Base-by-base conservation (phyloP, 2,113 vertebrate species). In the Pampusana beccarii region DNA sequence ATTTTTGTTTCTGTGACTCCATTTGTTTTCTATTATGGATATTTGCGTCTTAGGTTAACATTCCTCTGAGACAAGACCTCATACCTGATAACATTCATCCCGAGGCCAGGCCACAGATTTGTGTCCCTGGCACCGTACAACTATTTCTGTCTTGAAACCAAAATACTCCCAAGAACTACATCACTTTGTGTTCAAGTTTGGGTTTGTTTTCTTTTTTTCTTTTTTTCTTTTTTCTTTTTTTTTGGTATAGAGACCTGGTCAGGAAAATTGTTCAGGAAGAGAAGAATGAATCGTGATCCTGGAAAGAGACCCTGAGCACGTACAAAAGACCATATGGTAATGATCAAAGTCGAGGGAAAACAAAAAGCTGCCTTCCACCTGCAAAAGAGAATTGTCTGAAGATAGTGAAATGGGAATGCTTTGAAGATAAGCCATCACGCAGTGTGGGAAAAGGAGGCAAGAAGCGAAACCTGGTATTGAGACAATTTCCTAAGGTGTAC, bases 391-490 rank as follows among this genome's bases (percentile, higher is more conserved):
- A 94, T 94, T 94, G 91, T 96, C 94, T 97, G 96, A 94, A 96
- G 95, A 96, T 93, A 97, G 95, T 60, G 86, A 86, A 93, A 91
- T 64, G 80, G 83, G 96, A 96, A 95, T 92, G 95, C 95, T 97
- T 97, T 97, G 95, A 97, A 97, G 96, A 97, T 95, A 97, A 97
- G 95, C 94, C 80, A 96, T 96, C 93, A 67, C 3, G n/a, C 12
- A 72, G 29, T 96, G 93, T 97, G 94, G 93, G 95, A 97, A 97
- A 97, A 96, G 66, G 77, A 87, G 89, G 83, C 81, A 93, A 97
- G 86, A 93, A 89, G 83, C 5, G 33, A 93, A 95, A 81, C 89
- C 77, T 91, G 91, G 80, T 95, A 87, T 74, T 86, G 94, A 96
- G 89, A 87, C 84, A 71, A 89, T 91, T 93, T 95, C 93, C 86